A percentile compares a stretch with the other conserved stretches of the same genome.
These are phyloP conservation scores for Timema cristinae DNA, from an alignment of 2,888 invertebrate genomes.

Conservation along the genomic window DNA sequence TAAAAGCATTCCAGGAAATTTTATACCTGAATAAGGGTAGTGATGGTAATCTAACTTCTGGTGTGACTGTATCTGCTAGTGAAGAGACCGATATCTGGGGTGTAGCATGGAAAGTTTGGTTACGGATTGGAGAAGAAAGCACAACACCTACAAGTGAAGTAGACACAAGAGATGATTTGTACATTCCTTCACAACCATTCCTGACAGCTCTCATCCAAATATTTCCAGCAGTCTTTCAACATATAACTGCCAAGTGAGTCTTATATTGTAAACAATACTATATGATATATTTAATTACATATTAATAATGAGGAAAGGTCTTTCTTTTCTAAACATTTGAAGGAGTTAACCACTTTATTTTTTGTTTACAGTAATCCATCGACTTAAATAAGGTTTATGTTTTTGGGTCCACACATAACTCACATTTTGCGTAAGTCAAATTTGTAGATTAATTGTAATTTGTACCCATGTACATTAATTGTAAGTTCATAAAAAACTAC, in stretches of 20 bases:
- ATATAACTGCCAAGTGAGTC: conserved; percentile 68
- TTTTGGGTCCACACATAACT: no score
- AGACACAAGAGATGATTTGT: conserved; percentile 52
- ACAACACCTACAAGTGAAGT: conserved; percentile 56
- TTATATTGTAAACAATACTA: neutral
- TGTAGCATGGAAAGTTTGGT: conserved; percentile 83
- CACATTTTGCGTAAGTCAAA: no score
- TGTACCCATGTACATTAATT: no score
- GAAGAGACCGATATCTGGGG: conserved; percentile 66
- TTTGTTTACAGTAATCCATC: no score
- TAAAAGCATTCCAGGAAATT: conserved; percentile 96
- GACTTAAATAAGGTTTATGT: no score
- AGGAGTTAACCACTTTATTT: no score
- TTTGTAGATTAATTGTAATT: no score
- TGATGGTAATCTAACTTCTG: conserved; percentile 35
- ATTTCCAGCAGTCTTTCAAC: conserved; percentile 91
- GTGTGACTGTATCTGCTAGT: conserved; percentile 38
- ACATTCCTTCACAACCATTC: conserved; percentile 90
- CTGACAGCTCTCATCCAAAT: conserved; percentile 92
- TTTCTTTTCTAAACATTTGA: no score
- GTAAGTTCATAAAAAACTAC: no score
- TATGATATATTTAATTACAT: no score
- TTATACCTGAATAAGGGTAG: conserved; percentile 62
- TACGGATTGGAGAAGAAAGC: conserved; percentile 77
- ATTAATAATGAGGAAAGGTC: no score